Base-by-base conservation (phyloP, 2,797 vertebrate genomes). In the Takifugu ocellatus region DNA sequence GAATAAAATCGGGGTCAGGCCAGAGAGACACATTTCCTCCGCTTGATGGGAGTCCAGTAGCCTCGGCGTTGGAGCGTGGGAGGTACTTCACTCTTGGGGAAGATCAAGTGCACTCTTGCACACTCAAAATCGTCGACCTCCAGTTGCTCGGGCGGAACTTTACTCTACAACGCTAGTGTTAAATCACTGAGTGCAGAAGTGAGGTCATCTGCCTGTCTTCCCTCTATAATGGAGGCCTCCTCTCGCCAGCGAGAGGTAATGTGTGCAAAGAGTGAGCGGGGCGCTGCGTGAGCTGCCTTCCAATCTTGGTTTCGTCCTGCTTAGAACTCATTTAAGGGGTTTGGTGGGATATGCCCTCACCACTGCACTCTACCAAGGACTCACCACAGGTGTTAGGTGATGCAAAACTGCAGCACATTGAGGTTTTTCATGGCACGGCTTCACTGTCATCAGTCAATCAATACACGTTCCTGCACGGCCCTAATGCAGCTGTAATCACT, bases 351-450 rank as follows among this genome's bases (percentile, higher is more conserved):
- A 83, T 92, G 90, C 83, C 79, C 82, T 92, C 92, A 91, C 91
- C 88, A 89, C 90, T 89, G 2, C 89, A 91, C 85, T 91, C 87
- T 92, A 91, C 89, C 83, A 80, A 69, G 85, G 87, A 81, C 81
- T 88, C 86, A 84, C 74, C 59, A 47, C 80, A 86, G 87, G 88
- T 85, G 75, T 84, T 84, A 87, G 88, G 81, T 77, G 81, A 84
- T 78, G 82, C 72, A 83, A 74, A 83, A 63, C 25, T 64, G 79
- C 77, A 77, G 80, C 70, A 56, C 36, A 58, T 44, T 80, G 82
- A 88, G 85, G 84, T 75, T 85, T 81, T 85, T 76, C 59, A 62
- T 77, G 77, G 75, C 67, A 71, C 76, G 72, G 75, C 82, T 73
- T 84, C 64, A 29, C 73, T 79, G 85, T 85, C 81, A 78, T 79